A percentile compares a stretch with the other conserved stretches of the same genome.
phyloP scores from a whole-genome alignment of 2,797 vertebrate genomes.

The Spinus olivaceus region DNA sequence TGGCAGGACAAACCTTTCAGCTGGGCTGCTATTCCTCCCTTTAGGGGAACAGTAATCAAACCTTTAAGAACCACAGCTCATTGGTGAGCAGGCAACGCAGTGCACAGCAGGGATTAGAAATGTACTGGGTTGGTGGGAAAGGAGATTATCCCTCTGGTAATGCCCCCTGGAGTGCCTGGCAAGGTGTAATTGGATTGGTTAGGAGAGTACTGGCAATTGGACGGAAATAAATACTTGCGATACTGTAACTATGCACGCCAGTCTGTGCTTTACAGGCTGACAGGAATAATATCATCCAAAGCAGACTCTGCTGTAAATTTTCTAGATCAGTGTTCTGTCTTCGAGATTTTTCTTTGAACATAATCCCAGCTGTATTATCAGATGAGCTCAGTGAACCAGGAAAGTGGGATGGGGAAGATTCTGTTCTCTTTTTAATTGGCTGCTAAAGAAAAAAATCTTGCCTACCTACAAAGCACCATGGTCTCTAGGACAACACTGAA shows the following conservation, averaged over 20 bases:
- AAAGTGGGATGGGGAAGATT: not conserved
- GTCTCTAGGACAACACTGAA: not conserved
- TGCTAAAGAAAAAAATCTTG: not conserved
- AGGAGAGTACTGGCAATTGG: not conserved
- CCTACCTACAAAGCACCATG: not conserved
- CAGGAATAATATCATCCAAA: not conserved
- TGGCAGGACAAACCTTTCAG: not conserved
- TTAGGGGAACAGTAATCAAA: not conserved
- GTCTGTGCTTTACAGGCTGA: not conserved
- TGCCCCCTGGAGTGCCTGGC: not conserved
- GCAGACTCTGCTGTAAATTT: not conserved
- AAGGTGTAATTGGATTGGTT: not conserved
- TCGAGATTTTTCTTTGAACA: not conserved
- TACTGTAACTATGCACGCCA: not conserved
- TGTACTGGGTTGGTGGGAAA: not conserved
- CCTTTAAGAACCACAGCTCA: not conserved
- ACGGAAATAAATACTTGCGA: not conserved
- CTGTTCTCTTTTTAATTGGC: not conserved
- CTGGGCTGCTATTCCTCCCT: not conserved
- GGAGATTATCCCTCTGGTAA: not conserved
- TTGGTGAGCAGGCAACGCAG: not conserved
- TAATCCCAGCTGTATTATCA: not conserved
- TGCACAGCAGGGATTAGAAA: not conserved
- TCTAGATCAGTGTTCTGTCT: not conserved
- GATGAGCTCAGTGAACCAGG: not conserved